Base-by-base conservation (phyloP, 2,888 invertebrate species). In the Amitus sp. region DNA sequence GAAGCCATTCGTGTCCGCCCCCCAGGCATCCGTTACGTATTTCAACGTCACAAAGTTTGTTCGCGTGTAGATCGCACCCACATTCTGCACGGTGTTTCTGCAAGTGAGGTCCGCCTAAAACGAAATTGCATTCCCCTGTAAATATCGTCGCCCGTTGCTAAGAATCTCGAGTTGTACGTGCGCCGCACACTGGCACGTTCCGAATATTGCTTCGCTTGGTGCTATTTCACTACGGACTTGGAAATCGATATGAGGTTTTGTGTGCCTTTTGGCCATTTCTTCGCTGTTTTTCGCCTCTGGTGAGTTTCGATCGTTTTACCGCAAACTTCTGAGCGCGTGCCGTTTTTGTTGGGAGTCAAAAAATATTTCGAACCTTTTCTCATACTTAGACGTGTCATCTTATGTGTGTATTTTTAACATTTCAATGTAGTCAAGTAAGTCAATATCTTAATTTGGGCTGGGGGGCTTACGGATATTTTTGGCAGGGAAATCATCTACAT, bases 1-100 rank as follows among this genome's bases (percentile, higher is more conserved):
- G 87, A 96, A 96, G 75, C 95, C 95, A 84, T 95, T 95, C 75
- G 91, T 89, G 82, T 93, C 92, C 64, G 94, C 94, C 68, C 95
- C 95, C 94, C 95, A 95, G 78, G 89, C 90, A 84, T 96, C 95
- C 48, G 96, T 95, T 78, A 94, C 92, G 86, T 95, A 96, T 84
- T 93, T 94, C 73, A 96, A 87, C 50, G 95, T 96, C 78, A 96
- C 94, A 85, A 94, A 95, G 87, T 95, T 96, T 82, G 95, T 94
- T 78, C 94, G 88, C 58, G 95, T 96, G 85, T 93, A 93, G 83
- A 95, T 89, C 73, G 92, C 91, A 67, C 94, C 94, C 67, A 95
- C 90, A 74, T 90, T 90, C 84, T 93, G 90, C 83, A 92, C 92
- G 71, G 95, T 95, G 85, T 95, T 94, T 71, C 93, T 90, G 85